phyloP scores from a whole-genome alignment of 2,888 invertebrate species.

The Harpagoxenus sublaevis region DNA sequence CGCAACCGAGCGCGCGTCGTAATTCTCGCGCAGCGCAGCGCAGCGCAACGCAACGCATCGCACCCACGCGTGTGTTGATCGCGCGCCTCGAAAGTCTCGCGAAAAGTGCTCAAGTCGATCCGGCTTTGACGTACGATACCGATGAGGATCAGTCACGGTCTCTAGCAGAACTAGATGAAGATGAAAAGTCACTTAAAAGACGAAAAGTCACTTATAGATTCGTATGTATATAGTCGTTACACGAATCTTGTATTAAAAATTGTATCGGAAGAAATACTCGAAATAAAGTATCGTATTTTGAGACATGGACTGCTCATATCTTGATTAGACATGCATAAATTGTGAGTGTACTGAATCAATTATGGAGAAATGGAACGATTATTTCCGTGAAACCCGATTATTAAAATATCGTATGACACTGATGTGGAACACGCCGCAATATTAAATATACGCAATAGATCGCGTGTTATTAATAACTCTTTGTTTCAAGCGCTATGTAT shows the following conservation, averaged over 20 bases:
- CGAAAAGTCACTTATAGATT: constrained; percentile 1
- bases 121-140: constrained; percentile 8
- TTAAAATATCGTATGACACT: background rate
- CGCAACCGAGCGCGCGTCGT: constrained; percentile 72
- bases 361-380: background rate
- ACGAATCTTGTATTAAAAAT: background rate
- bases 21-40: constrained; percentile 69
- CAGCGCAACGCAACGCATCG: constrained; percentile 29
- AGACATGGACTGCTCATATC: background rate
- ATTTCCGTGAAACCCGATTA: background rate
- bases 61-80: constrained; percentile 56
- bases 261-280: background rate
- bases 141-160: background rate
- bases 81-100: constrained; percentile 53
- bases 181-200: background rate
- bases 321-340: background rate
- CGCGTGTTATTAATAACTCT: background rate
- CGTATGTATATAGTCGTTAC: background rate
- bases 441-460: background rate
- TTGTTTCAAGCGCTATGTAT: background rate
- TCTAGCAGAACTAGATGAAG: no score
- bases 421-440: background rate
- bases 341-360: background rate
- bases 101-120: constrained; percentile 8
- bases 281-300: background rate